phyloP scores from a whole-genome alignment of 2,888 invertebrate species.

The Arctia plantaginis region DNA sequence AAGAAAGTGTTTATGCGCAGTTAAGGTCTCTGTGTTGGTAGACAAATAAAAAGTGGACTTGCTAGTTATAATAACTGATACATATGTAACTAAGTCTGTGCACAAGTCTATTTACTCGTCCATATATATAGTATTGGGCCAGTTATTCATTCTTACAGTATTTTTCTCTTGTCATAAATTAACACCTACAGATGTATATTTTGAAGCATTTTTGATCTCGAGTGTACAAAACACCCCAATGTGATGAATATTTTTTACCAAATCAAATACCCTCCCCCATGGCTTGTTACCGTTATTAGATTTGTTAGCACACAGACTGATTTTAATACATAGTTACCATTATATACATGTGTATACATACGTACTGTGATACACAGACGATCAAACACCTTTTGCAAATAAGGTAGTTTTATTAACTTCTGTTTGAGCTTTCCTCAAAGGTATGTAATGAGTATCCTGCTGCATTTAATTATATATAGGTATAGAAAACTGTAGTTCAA shows the following conservation, averaged over 20 bases:
- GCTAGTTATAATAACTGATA: neutral
- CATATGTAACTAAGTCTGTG: neutral
- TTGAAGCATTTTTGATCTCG: conserved; percentile 13
- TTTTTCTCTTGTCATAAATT: neutral
- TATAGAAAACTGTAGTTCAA: neutral
- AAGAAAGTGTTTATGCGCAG: too few species aligned
- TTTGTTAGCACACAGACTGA: conserved; percentile 67
- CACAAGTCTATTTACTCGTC: too few species aligned
- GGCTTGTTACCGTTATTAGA: conserved; percentile 77
- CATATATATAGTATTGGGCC: neutral
- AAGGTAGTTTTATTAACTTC: neutral
- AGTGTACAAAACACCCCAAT: conserved; percentile 65
- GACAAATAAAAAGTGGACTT: neutral
- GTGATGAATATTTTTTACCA: conserved; percentile 67
- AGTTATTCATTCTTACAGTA: too few species aligned
- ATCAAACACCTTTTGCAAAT: too few species aligned
- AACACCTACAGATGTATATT: conserved; percentile 5
- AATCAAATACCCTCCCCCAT: conserved; percentile 74
- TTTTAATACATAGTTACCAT: conserved; percentile 37
- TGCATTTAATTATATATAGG: neutral
- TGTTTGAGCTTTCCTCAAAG: neutral
- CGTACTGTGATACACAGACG: neutral
- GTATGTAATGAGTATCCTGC: neutral
- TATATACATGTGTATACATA: neutral
- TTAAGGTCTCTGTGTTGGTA: too few species aligned